Percentiles rank a stretch among this genome's conserved stretches.
Evolutionary conservation across 92 coral and sea anemone genomes (phyloP).

Genomic region (Plumapathes pennacea): DNA sequence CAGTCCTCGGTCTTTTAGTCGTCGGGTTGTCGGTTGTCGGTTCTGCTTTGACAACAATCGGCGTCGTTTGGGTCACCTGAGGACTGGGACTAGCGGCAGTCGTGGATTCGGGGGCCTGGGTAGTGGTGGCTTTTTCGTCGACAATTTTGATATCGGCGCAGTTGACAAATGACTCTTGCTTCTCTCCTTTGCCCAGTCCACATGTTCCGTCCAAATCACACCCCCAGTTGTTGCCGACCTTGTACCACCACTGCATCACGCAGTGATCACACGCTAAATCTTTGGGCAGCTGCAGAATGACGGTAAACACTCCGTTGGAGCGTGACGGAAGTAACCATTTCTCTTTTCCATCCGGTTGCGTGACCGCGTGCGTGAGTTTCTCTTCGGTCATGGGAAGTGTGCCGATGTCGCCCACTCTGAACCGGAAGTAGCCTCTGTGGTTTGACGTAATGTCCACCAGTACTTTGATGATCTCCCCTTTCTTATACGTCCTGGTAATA

Average conservation of each 20-base stretch:
- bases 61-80: conserved; percentile 6
- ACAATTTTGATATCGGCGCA: conserved; percentile 63
- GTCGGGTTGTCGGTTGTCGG: not conserved
- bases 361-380: conserved; percentile 54
- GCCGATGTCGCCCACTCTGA: conserved; percentile 63
- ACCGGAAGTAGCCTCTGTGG: conserved; percentile 76
- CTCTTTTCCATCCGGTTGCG: conserved; percentile 40
- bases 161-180: conserved; percentile 68
- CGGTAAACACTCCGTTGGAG: conserved; percentile 16
- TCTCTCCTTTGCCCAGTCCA: conserved; percentile 53
- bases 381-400: conserved; percentile 76
- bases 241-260: conserved; percentile 98
- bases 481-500: conserved; percentile 54
- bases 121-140: conserved; percentile 18
- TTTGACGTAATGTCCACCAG: conserved; percentile 63
- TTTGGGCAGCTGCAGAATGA: conserved; percentile 61
- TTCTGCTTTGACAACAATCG: not conserved
- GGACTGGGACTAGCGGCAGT: conserved; percentile 12
- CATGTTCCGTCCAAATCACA: conserved; percentile 54
- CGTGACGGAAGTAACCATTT: conserved; percentile 35
- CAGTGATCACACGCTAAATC: conserved; percentile 85
- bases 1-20: not conserved
- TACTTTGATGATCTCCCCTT: conserved; percentile 55
- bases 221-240: conserved; percentile 88
- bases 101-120: not conserved